phyloP scores from a whole-genome alignment of 2,797 vertebrate genomes.

The Hippocampus kuda region DNA sequence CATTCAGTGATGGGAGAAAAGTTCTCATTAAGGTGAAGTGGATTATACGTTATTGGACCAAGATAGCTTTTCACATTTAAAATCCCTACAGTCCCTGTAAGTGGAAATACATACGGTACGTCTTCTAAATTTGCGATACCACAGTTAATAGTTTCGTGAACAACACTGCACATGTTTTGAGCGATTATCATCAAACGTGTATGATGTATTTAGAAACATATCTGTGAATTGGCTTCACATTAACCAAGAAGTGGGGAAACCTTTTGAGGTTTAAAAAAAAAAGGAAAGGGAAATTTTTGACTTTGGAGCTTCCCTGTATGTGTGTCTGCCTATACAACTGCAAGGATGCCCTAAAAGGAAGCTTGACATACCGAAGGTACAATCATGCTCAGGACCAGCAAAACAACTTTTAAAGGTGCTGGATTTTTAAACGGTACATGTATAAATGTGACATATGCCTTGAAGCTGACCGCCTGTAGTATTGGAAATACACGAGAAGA shows the following conservation, averaged over 20 bases:
- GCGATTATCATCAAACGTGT: no score
- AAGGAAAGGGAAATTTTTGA: neutral
- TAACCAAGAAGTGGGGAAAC: no score
- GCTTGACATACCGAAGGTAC: neutral
- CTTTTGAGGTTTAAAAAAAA: no score
- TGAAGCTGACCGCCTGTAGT: slow-evolving; percentile 17
- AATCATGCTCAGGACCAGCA: slow-evolving; percentile 1
- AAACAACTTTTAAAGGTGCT: neutral
- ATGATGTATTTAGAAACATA: no score
- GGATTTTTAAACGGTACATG: neutral
- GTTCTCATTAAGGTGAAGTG: neutral
- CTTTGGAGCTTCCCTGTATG: neutral
- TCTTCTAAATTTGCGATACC: no score
- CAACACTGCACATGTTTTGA: no score
- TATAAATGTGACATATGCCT: slow-evolving; percentile 12
- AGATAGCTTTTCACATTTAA: no score
- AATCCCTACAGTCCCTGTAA: no score
- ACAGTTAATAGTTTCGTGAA: no score
- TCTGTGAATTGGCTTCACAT: no score
- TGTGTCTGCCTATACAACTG: neutral
- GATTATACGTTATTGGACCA: no score
- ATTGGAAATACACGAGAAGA: slow-evolving; percentile 7
- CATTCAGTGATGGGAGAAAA: neutral
- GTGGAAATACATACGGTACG: no score
- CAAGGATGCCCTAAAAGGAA: neutral